Conservation (phyloP, 2,113 vertebrate genomes). For the Typhlomys cinereus region DNA sequence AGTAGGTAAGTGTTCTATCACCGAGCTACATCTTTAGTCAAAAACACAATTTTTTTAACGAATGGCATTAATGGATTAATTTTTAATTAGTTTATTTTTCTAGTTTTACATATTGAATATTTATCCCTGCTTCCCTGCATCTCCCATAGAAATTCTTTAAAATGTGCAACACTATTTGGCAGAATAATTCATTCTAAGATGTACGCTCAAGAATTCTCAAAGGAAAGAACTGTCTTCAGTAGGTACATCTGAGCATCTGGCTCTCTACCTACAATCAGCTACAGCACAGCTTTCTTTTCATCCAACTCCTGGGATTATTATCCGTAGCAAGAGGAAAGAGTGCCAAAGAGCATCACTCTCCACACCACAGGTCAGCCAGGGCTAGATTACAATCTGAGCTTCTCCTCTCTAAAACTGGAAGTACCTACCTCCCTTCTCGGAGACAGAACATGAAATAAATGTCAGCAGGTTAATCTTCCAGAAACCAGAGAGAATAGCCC, state of each 20-base stretch:
- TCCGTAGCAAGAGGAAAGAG: neutral
- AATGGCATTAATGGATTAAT: too few species aligned
- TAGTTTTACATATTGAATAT: too few species aligned
- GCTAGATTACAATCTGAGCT: neutral
- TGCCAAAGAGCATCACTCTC: neutral
- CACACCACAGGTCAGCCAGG: neutral
- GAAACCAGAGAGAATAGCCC: neutral
- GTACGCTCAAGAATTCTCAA: conserved; percentile 6
- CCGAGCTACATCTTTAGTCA: neutral
- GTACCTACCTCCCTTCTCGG: neutral
- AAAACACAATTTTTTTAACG: too few species aligned
- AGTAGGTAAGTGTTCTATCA: neutral
- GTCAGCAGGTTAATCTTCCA: neutral
- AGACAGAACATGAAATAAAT: neutral
- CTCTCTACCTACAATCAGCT: neutral
- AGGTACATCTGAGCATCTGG: neutral
- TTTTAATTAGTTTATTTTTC: too few species aligned
- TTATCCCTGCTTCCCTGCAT: too few species aligned
- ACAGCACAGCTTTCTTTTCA: neutral
- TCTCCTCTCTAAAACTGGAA: neutral
- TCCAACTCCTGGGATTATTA: neutral
- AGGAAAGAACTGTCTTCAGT: neutral
- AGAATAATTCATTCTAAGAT: conserved; percentile 11
- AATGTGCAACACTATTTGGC: neutral
- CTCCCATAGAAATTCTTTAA: too few species aligned